These are phyloP conservation scores for Myotis lucifugus DNA, from an alignment of 2,113 vertebrate species.

Conservation along the genomic window DNA sequence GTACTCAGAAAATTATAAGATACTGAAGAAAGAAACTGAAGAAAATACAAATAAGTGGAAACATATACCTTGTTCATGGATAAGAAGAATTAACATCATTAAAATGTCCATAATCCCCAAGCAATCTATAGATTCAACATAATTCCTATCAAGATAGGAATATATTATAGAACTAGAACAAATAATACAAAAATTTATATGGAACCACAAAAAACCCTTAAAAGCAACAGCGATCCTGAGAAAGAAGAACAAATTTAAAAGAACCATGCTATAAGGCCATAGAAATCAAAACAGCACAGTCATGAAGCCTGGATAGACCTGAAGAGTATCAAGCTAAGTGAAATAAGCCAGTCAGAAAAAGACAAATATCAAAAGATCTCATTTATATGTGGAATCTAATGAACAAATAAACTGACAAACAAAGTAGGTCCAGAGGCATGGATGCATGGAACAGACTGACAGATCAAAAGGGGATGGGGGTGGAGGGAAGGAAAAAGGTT, in stretches of 20 bases:
- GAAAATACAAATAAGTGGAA: background rate
- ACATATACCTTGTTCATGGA: background rate
- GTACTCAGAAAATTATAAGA: background rate
- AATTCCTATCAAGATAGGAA: background rate
- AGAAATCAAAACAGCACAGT: background rate
- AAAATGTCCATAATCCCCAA: background rate
- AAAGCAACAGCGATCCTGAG: background rate
- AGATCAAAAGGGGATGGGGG: background rate
- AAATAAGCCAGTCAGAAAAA: background rate
- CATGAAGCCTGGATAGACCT: background rate
- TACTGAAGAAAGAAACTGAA: background rate
- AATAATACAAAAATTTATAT: background rate
- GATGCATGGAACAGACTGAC: background rate
- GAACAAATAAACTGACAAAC: background rate
- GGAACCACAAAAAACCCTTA: background rate
- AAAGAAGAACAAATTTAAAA: background rate
- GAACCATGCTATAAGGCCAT: background rate
- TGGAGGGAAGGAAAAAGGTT: background rate
- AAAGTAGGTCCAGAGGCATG: background rate
- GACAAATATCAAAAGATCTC: background rate
- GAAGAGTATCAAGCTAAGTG: background rate
- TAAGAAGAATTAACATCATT: background rate
- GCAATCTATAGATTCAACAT: background rate
- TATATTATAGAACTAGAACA: background rate
- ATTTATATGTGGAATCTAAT: background rate